These are phyloP conservation scores for Crossaster papposus DNA, from an alignment of 53 echinoderm and acorn worm genomes.

Conservation along the genomic window DNA sequence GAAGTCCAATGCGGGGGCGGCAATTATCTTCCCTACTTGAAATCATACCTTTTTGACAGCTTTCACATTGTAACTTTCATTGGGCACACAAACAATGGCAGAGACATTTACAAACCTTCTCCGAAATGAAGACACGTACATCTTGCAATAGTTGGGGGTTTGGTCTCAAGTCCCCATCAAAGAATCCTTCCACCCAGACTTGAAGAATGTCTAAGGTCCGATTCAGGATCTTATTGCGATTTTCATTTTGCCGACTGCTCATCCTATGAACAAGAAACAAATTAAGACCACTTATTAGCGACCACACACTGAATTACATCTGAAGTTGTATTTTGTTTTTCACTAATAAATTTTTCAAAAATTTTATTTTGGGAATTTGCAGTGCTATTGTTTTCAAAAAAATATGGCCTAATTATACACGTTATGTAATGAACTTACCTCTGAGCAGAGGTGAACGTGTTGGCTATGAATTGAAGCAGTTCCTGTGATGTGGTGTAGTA, in stretches of 20 bases:
- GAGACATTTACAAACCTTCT: conserved; percentile 68
- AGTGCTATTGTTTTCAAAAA: too few relatives aligned
- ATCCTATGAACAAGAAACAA: conserved; percentile 30
- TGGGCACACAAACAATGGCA: not conserved
- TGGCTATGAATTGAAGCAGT: conserved; percentile 74
- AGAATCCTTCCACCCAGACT: conserved; percentile 95
- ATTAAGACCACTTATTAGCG: too few relatives aligned
- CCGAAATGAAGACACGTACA: conserved; percentile 70
- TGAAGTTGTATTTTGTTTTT: not conserved
- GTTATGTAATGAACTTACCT: conserved; percentile 35
- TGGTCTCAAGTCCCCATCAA: conserved; percentile 80
- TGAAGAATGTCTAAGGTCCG: conserved; percentile 85
- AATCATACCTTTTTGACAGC: not conserved
- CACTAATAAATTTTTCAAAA: too few relatives aligned
- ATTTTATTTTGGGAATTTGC: too few relatives aligned
- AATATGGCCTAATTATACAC: too few relatives aligned
- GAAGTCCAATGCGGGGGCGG: too few relatives aligned
- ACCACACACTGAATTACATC: too few relatives aligned
- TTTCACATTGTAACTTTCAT: not conserved
- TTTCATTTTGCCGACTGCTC: conserved; percentile 44
- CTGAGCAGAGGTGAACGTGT: conserved; percentile 68
- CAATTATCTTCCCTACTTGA: too few relatives aligned
- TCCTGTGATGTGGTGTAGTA: conserved; percentile 82
- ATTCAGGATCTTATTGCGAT: conserved; percentile 64
- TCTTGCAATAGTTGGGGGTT: conserved; percentile 73